These are phyloP conservation scores for Lasius fuliginosus DNA, from an alignment of 2,888 invertebrate species.

Conservation along the genomic window DNA sequence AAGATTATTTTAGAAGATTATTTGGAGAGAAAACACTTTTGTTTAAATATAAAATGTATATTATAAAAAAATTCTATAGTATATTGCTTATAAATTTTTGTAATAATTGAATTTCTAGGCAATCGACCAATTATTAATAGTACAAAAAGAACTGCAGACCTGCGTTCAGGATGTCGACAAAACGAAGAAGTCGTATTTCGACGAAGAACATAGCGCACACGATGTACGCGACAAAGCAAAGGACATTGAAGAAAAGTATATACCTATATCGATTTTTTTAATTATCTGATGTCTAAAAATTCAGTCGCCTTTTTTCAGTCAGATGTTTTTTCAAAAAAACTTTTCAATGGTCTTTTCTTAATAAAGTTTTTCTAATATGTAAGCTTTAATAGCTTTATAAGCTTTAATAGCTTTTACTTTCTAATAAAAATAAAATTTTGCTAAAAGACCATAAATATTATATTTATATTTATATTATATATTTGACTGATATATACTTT, in stretches of 20 bases:
- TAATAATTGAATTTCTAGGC: constrained; percentile 87
- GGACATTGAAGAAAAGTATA: constrained; percentile 97
- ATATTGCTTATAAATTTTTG: background rate
- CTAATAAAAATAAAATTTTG: background rate
- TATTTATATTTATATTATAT: background rate
- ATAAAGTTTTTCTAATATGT: background rate
- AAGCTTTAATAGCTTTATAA: background rate
- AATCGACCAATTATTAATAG: constrained; percentile 93
- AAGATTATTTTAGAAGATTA: background rate
- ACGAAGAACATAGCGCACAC: constrained; percentile 98
- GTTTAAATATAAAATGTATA: background rate
- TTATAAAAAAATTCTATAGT: background rate
- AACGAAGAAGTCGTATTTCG: constrained; percentile 97
- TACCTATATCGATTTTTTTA: constrained; percentile 55
- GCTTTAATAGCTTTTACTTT: background rate
- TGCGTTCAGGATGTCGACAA: constrained; percentile 97
- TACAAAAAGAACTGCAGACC: constrained; percentile 96
- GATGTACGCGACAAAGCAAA: constrained; percentile 98
- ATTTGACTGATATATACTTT: background rate
- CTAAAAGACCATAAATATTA: background rate
- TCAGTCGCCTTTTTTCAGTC: background rate
- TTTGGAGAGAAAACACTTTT: background rate
- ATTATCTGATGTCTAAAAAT: background rate
- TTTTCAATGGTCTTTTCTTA: background rate
- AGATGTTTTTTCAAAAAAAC: background rate